phyloP scores from a whole-genome alignment of 2,888 invertebrate genomes.

The Loripinus fragilis region DNA sequence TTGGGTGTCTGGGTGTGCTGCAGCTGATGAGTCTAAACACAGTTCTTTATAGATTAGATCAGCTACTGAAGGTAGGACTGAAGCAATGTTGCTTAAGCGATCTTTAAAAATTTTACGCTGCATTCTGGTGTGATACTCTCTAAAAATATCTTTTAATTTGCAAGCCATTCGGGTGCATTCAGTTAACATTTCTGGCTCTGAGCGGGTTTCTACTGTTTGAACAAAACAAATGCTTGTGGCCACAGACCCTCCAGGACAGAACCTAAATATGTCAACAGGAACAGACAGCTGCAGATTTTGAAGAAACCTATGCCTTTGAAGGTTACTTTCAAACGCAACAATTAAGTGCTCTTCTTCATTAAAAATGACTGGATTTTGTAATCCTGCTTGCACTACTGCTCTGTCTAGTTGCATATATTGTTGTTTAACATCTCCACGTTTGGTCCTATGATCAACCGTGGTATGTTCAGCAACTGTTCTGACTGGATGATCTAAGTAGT shows the following conservation, averaged over 20 bases:
- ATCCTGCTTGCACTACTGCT: conserved; percentile 19
- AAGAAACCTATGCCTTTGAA: not conserved
- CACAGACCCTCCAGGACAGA: conserved; percentile 6
- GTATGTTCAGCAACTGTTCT: not conserved
- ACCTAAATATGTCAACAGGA: conserved; percentile 8
- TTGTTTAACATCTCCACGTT: too few relatives aligned
- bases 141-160: conserved; percentile 23
- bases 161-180: conserved; percentile 34
- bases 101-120: conserved; percentile 32
- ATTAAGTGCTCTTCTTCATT: not conserved
- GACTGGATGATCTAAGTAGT: not conserved
- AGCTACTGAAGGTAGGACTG: conserved; percentile 29
- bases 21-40: conserved; percentile 34
- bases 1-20: conserved; percentile 42
- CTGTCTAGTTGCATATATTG: not conserved
- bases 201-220: not conserved
- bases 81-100: conserved; percentile 32
- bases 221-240: not conserved
- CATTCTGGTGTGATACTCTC: conserved; percentile 51
- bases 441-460: not conserved
- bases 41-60: conserved; percentile 52
- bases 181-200: conserved; percentile 32
- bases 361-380: not conserved
- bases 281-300: not conserved
- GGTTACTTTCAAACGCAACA: not conserved